Conservation (phyloP, 2,113 vertebrate species). For the Melospiza melodia region DNA sequence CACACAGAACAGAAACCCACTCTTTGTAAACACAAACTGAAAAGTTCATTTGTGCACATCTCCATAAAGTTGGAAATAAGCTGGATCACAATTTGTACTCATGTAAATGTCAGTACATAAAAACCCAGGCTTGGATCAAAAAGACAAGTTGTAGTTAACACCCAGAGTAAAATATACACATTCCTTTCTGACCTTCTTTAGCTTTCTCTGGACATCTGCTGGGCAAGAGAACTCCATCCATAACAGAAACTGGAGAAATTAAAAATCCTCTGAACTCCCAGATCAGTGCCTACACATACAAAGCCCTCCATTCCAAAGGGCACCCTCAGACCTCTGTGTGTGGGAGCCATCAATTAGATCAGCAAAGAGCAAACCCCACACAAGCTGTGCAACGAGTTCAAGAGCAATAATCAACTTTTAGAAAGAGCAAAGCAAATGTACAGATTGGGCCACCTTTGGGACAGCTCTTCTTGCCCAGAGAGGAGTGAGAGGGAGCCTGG, state of each 20-base stretch:
- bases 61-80: not conserved
- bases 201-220: not conserved
- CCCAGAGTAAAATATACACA: not conserved
- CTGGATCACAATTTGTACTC: not conserved
- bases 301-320: not conserved
- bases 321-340: accelerated
- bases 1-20: not conserved
- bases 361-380: not conserved
- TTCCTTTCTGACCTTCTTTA: not conserved
- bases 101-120: constrained; percentile 5
- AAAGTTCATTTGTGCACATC: not conserved
- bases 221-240: not conserved
- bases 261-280: not conserved
- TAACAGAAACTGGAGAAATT: not conserved
- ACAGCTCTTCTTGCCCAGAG: not conserved
- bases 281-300: not conserved
- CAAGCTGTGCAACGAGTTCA: not conserved
- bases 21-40: not conserved
- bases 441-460: accelerated
- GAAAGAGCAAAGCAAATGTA: not conserved
- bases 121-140: not conserved
- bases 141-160: not conserved
- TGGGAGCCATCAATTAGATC: not conserved
- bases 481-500: not conserved
- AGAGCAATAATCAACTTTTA: not conserved